Evolutionary conservation across 92 coral and sea anemone genomes (phyloP).

Genomic region (Phenganax stokvisi): DNA sequence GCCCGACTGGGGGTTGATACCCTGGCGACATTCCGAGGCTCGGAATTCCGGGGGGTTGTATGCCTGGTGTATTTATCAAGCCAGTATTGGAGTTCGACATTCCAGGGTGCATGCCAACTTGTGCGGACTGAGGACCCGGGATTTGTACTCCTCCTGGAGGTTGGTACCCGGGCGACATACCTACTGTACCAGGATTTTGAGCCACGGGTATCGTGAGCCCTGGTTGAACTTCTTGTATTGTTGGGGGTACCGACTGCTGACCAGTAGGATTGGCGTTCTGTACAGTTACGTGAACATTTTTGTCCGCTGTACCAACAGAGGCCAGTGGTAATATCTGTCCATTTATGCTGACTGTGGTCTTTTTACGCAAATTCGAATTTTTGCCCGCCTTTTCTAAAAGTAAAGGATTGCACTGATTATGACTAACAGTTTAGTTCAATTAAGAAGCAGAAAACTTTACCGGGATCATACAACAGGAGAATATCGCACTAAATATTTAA

Average conservation of each 20-base stretch:
- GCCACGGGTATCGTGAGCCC: not conserved
- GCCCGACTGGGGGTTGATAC: not conserved
- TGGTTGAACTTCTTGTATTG: not conserved
- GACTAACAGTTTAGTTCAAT: too few relatives aligned
- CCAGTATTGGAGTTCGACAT: not conserved
- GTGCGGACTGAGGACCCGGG: too few relatives aligned
- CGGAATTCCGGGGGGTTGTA: not conserved
- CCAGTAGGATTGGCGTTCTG: conserved; percentile 16
- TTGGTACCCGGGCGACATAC: not conserved
- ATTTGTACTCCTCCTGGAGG: too few relatives aligned
- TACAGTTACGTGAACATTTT: conserved; percentile 28
- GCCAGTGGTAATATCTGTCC: conserved; percentile 33
- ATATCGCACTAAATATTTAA: not conserved
- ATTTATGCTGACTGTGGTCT: conserved; percentile 30
- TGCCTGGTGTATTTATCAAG: not conserved
- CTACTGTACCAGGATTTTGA: not conserved
- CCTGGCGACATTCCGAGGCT: conserved; percentile 8
- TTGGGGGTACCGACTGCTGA: not conserved
- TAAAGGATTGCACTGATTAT: not conserved
- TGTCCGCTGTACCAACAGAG: conserved; percentile 5
- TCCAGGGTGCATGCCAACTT: conserved; percentile 1
- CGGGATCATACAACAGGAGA: too few relatives aligned
- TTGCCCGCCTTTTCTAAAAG: conserved; percentile 15
- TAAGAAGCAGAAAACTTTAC: too few relatives aligned
- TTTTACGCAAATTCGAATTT: conserved; percentile 13